Base-by-base conservation (phyloP, 2,113 vertebrate species). In the Muscicapa adusta region DNA sequence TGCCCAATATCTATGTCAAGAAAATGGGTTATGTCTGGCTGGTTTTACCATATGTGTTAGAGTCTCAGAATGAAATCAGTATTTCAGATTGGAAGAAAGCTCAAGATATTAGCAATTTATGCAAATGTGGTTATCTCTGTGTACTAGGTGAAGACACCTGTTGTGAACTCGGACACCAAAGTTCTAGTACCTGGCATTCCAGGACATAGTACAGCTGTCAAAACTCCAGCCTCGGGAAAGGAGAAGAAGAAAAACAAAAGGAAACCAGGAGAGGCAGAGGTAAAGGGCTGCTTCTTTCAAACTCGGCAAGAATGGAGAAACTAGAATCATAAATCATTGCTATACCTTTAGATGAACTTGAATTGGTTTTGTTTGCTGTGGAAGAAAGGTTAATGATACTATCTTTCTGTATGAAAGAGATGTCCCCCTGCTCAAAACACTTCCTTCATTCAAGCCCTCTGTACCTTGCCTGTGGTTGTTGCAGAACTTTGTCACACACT, bases 151-250 rank as follows among this genome's bases (percentile, higher is more conserved):
- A 99, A 99, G 97, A 99, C 98, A 0, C 99, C 99, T 14, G 34
- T 99, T 65, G 96, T 98, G 76, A 99, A 98, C 70, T 89, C 97
- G 3, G 98, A 99, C 81, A 98, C 98, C 92, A 99, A 98, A 98
- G 98, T 99, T 61, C 91, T 99, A 91, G 97, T 98, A 33, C 99
- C 99, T n/a, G 99, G 99, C n/a, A 96, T 99, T 88, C 99, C 99
- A 58, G 99, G 99, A 43, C 99, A 99, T 84, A 98, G 98, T 66
- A 98, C 98, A 29, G 96, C 98, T 17, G 62, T 98, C 34, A 98
- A 97, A 93, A 94, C 97, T 68, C 79, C 88, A 38, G 65, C 96
- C 24, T 87, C 62, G 7, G 97, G 96, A 84, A 96, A 97, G 26
- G 98, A 98, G 89, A 99, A 97, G 50, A 92, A 58, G 70, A 97